Evolutionary conservation across 2,888 invertebrate genomes (phyloP).

Genomic region (Miltochrista miniata): DNA sequence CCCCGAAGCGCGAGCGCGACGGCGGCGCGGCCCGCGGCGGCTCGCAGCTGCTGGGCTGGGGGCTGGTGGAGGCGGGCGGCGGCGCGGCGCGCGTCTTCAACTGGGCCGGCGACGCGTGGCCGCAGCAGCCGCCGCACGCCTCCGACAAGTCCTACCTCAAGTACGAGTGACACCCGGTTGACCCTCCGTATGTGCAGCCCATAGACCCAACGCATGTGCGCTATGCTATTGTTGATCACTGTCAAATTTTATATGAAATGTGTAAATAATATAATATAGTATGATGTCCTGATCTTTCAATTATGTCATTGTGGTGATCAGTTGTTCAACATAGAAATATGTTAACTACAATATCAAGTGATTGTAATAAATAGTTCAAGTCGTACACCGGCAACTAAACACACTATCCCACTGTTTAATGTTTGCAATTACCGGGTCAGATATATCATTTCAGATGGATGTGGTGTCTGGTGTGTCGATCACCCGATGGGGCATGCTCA

Average conservation of each 20-base stretch:
- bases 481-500: no score
- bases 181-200: constrained; percentile 33
- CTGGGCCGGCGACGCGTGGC: constrained; percentile 55
- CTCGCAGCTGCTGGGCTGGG: constrained; percentile 57
- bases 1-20: constrained; percentile 88
- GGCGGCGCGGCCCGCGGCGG: no score
- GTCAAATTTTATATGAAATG: constrained; percentile 75
- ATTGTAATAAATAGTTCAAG: not conserved
- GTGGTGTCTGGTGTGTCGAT: no score
- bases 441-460: no score
- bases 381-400: no score
- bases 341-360: not conserved
- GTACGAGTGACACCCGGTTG: constrained; percentile 76
- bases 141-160: constrained; percentile 75
- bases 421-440: no score
- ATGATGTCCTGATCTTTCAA: constrained; percentile 41
- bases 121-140: constrained; percentile 45
- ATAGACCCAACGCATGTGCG: constrained; percentile 27
- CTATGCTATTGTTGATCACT: constrained; percentile 61
- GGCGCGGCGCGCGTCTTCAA: constrained; percentile 46
- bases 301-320: constrained; percentile 11
- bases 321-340: constrained; percentile 10
- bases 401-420: no score
- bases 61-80: constrained; percentile 50
- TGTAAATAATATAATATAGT: constrained; percentile 71